Evolutionary conservation across 2,888 invertebrate genomes (phyloP), one percentile per base, ranked within the genome.

Genomic region (Nemotelus nigrinus): DNA sequence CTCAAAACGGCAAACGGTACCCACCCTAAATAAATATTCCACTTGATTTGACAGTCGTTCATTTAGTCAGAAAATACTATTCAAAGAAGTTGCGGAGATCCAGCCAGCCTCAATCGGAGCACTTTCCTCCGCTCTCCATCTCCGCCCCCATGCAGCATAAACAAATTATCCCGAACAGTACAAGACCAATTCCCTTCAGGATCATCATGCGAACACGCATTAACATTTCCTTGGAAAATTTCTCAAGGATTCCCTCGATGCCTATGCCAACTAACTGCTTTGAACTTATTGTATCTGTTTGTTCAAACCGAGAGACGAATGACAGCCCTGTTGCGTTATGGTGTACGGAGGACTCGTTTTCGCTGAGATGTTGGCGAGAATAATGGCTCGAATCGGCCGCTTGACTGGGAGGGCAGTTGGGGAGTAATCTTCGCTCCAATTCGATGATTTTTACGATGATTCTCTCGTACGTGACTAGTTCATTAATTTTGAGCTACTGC

Each of bases 381-480:
- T 53, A 55, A 55, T 70, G 53, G 25, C 25, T 25, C 25, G 25
- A 25, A 25, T 25, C 25, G 25, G 25, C 25, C 25, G 25, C 25
- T 25, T 25, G 25, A 25, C 25, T 25, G 25, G 25, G 25, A 25
- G 25, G 25, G 25, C 25, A 25, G 25, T 25, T 25, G 25, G 25
- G 25, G 25, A 25, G 25, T 25, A 25, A 25, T 25, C 25, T 25
- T 25, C 25, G 25, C 25, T 25, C 25, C 25, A 25, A 25, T 25
- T 25, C 25, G 43, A 39, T 10, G 55, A 55, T 70, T 67, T 43
- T 25, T 25, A 25, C 25, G 25, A 25, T 25, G 25, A 25, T 25
- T 43, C 25, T 60, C 74, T 47, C 63, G 47, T 74, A 74, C 74
- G 60, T 74, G 74, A 74, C 74, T 50, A 63, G 60, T 74, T 74